Percentiles rank a stretch among this genome's conserved stretches.
Evolutionary conservation across 1,140 invertebrate species (phyloP).

Genomic region (Lucilia cuprina): DNA sequence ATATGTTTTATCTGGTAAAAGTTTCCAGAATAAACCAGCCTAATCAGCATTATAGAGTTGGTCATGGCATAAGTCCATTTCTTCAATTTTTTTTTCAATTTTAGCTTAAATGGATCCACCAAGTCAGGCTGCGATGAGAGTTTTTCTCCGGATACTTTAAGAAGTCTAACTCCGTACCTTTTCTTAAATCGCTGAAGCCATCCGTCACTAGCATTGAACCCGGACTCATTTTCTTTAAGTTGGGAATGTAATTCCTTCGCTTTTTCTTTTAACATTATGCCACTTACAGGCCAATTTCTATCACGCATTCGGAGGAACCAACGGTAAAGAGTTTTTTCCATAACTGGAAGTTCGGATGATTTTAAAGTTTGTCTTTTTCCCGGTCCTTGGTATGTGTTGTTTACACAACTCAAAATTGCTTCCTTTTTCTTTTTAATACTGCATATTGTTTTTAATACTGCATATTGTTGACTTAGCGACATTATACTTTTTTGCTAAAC

Average conservation of each 20-base stretch:
- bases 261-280: conserved; percentile 11
- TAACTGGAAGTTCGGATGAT: neutral
- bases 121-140: conserved; percentile 46
- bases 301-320: neutral
- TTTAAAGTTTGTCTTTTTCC: neutral
- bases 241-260: conserved; percentile 20
- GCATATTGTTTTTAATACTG: neutral
- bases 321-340: neutral
- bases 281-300: neutral
- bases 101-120: conserved; percentile 41
- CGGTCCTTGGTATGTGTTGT: neutral
- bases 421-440: neutral
- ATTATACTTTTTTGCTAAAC: conserved; percentile 3
- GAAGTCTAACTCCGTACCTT: conserved; percentile 16
- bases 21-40: conserved; percentile 58
- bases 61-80: conserved; percentile 43
- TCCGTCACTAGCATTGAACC: conserved; percentile 23
- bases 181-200: conserved; percentile 3
- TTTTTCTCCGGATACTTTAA: conserved; percentile 44
- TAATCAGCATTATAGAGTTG: conserved; percentile 63
- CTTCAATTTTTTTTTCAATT: conserved; percentile 47
- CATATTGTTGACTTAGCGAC: neutral
- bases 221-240: neutral
- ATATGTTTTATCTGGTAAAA: conserved; percentile 56
- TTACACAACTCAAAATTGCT: neutral